Percentiles rank a stretch among this genome's conserved stretches.
These are phyloP conservation scores for Dolichomitus sp. DNA, from an alignment of 2,888 invertebrate species.

Conservation along the genomic window DNA sequence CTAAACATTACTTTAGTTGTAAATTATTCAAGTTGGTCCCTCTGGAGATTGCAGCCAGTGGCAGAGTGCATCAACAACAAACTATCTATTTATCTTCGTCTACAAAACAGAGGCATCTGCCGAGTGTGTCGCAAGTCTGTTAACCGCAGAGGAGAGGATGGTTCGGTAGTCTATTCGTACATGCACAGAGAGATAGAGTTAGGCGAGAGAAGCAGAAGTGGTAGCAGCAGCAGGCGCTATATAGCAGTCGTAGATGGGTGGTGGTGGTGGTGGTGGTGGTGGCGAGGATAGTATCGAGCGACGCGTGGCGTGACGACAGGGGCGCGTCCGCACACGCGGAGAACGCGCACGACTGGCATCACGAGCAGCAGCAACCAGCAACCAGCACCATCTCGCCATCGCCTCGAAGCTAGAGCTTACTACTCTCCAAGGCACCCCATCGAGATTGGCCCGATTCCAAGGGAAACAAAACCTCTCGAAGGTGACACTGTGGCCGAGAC, in stretches of 20 bases:
- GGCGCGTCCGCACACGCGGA: constrained; percentile 60
- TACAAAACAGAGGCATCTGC: constrained; percentile 36
- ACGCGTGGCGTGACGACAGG: constrained; percentile 67
- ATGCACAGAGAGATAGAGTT: not conserved
- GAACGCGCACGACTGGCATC: not conserved
- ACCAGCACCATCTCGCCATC: constrained; percentile 6
- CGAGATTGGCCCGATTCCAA: constrained; percentile 70
- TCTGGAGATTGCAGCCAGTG: not conserved
- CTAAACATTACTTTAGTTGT: not conserved
- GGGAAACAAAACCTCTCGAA: constrained; percentile 58
- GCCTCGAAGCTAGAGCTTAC: constrained; percentile 6
- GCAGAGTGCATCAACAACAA: not conserved
- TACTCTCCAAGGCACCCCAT: constrained; percentile 18
- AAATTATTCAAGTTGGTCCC: not conserved
- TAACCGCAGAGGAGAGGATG: constrained; percentile 32
- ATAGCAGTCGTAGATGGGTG: not conserved
- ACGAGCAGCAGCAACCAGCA: not conserved
- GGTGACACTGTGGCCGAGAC: constrained; percentile 33
- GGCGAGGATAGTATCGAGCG: constrained; percentile 68
- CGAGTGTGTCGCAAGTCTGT: constrained; percentile 34
- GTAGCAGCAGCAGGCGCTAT: not conserved
- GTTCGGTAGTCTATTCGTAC: constrained; percentile 42
- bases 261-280: constrained; percentile 43
- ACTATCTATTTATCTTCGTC: constrained; percentile 27
- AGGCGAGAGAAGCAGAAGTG: constrained; percentile 26